Percentiles rank a stretch among this genome's conserved stretches.
Evolutionary conservation across 1,140 invertebrate species (phyloP).

Genomic region (Rhizoglyphus robini): DNA sequence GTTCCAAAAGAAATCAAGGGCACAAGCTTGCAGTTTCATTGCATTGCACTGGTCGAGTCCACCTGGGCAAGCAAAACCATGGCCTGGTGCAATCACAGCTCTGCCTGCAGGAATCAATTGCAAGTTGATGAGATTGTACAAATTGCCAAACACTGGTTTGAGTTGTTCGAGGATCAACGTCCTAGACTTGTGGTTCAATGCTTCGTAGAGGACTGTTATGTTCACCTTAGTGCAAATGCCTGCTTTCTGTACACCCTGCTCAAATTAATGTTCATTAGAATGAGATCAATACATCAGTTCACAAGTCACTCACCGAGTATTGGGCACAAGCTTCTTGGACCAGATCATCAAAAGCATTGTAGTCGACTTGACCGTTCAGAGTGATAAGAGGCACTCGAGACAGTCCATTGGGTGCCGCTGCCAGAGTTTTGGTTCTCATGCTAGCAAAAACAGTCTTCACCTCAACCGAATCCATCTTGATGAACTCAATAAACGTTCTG

Average conservation of each 20-base stretch:
- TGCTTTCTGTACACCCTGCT: neutral
- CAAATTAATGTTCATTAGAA: neutral
- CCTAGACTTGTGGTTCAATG: slow-evolving; percentile 7
- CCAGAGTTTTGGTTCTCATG: slow-evolving; percentile 14
- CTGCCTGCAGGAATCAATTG: slow-evolving; percentile 14
- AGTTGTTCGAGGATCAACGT: slow-evolving; percentile 12
- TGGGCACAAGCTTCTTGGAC: slow-evolving; percentile 14
- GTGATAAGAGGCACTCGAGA: neutral
- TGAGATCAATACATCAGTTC: neutral
- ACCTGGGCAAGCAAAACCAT: neutral
- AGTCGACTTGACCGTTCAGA: neutral
- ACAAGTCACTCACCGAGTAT: neutral
- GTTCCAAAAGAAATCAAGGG: slow-evolving; percentile 19
- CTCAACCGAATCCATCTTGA: neutral
- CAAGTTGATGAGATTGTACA: slow-evolving; percentile 5
- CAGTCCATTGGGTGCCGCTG: neutral
- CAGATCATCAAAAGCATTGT: slow-evolving; percentile 15
- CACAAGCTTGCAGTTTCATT: slow-evolving; percentile 18
- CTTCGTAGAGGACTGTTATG: slow-evolving; percentile 1
- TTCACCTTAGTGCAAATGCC: slow-evolving; percentile 9
- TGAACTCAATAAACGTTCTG: neutral
- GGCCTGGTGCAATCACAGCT: neutral
- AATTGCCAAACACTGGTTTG: neutral
- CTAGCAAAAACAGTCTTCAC: neutral
- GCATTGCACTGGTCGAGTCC: neutral